Evolutionary conservation across 2,888 invertebrate genomes (phyloP).

Genomic region (Agonopterix alstromeriana): DNA sequence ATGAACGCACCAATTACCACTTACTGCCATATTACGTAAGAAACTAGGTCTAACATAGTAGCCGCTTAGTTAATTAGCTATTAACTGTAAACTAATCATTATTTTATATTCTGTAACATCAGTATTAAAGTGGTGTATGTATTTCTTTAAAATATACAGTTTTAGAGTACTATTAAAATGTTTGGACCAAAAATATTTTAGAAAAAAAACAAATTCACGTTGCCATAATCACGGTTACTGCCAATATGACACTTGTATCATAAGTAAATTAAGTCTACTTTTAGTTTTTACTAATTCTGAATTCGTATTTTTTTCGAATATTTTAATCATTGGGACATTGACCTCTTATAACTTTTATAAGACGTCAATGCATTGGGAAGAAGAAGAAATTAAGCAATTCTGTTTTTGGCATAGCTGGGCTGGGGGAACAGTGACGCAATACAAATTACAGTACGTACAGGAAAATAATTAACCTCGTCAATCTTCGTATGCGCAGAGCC

Average conservation of each 20-base stretch:
- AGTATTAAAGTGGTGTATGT: constrained; percentile 74
- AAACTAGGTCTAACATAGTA: constrained; percentile 53
- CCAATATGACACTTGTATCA: constrained; percentile 64
- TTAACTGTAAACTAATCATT: constrained; percentile 35
- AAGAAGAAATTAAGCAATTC: too few relatives aligned
- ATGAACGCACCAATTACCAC: constrained; percentile 35
- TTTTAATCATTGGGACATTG: constrained; percentile 4
- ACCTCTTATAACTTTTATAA: too few relatives aligned
- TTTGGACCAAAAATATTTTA: constrained; percentile 74
- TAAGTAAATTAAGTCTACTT: constrained; percentile 20
- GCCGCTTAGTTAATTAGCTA: constrained; percentile 60
- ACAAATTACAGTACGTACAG: too few relatives aligned
- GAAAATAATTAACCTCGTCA: too few relatives aligned
- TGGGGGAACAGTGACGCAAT: too few relatives aligned
- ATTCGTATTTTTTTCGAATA: constrained; percentile 52
- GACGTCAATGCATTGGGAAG: too few relatives aligned
- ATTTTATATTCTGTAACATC: constrained; percentile 59
- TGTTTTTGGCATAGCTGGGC: too few relatives aligned
- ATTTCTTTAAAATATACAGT: constrained; percentile 51
- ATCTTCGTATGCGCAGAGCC: too few relatives aligned
- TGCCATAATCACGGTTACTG: constrained; percentile 71
- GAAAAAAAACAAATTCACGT: constrained; percentile 63
- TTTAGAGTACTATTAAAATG: constrained; percentile 46
- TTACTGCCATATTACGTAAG: constrained; percentile 73
- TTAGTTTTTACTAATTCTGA: constrained; percentile 17